A percentile compares a stretch with the other conserved stretches of the same genome.
These are phyloP conservation scores for Enteromius viviparus DNA, from an alignment of 2,797 vertebrate species.

Conservation along the genomic window DNA sequence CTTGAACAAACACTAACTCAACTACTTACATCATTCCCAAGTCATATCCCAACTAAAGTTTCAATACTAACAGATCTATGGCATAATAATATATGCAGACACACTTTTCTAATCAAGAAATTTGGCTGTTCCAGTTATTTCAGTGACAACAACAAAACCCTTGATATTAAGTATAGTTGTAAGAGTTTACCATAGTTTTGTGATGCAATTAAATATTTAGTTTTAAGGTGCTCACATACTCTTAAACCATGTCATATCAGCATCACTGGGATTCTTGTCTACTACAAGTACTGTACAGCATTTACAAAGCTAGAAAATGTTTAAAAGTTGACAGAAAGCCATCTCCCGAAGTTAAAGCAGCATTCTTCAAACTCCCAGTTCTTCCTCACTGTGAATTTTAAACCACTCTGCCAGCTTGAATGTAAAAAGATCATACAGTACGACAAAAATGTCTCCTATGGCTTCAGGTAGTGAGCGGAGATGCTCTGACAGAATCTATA, in stretches of 20 bases:
- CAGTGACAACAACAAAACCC: neutral
- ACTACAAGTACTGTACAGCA: neutral
- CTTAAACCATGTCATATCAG: too few relatives aligned
- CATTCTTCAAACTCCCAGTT: constrained; percentile 66
- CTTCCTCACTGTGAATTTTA: constrained; percentile 63
- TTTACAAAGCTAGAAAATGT: neutral
- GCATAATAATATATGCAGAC: neutral
- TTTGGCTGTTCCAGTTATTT: neutral
- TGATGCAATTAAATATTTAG: neutral
- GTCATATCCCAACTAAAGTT: neutral
- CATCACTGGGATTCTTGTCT: neutral
- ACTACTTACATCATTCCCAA: neutral
- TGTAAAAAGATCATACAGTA: constrained; percentile 22
- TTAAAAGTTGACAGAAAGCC: constrained; percentile 13
- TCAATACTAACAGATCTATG: neutral
- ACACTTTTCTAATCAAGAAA: neutral
- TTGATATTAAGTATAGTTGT: neutral
- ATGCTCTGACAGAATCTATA: constrained; percentile 22
- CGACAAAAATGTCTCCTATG: constrained; percentile 34
- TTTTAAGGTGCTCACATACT: neutral
- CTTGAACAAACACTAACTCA: constrained; percentile 8
- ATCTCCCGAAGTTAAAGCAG: constrained; percentile 65
- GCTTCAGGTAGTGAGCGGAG: constrained; percentile 15
- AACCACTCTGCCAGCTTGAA: constrained; percentile 63
- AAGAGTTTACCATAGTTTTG: neutral